A percentile compares a stretch with the other conserved stretches of the same genome.
Conservation (phyloP, 2,888 invertebrate genomes). For the Aspidiotus destructor region DNA sequence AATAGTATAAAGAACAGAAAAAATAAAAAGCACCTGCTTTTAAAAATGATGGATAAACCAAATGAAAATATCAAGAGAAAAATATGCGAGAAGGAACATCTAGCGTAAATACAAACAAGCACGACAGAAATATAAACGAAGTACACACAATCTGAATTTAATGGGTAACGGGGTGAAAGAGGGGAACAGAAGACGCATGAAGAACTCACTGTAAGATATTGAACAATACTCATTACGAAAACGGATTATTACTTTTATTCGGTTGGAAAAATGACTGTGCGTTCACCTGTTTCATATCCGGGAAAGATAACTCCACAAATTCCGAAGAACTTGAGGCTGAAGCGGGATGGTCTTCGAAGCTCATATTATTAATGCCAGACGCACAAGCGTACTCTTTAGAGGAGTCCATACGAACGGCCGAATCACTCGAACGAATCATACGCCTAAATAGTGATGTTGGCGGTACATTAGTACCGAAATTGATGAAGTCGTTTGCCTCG, state of each 20-base stretch:
- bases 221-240: constrained; percentile 6
- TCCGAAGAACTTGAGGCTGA: constrained; percentile 44
- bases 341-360: constrained; percentile 62
- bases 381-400: not conserved
- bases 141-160: too few species aligned
- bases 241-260: constrained; percentile 27
- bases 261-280: constrained; percentile 12
- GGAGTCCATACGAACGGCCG: not conserved
- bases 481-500: constrained; percentile 23
- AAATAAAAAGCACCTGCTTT: too few species aligned
- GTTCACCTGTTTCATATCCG: constrained; percentile 40
- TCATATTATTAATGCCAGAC: constrained; percentile 57
- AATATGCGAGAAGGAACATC: too few species aligned
- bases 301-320: constrained; percentile 9
- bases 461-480: constrained; percentile 1
- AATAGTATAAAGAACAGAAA: too few species aligned
- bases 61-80: too few species aligned
- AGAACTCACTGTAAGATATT: too few species aligned
- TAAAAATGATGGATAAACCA: too few species aligned
- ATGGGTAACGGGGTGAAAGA: too few species aligned
- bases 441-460: not conserved
- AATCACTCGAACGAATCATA: not conserved
- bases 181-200: too few species aligned
- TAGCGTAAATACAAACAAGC: too few species aligned
- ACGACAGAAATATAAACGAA: too few species aligned